These are phyloP conservation scores for Anolis carolinensis DNA, from an alignment of 2,113 vertebrate genomes.

Conservation along the genomic window DNA sequence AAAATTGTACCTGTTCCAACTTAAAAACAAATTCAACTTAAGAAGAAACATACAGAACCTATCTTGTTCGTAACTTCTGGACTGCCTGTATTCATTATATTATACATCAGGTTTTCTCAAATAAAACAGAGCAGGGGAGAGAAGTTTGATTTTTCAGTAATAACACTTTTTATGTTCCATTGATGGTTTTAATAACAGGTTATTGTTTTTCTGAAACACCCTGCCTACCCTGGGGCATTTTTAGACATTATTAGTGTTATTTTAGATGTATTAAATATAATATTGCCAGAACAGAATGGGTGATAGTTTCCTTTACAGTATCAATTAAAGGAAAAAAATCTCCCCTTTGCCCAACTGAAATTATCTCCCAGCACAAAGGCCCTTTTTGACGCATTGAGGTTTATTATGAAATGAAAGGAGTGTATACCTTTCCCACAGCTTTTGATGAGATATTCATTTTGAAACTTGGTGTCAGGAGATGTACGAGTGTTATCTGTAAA, in stretches of 20 bases:
- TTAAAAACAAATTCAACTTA: no score
- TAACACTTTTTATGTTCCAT: not conserved
- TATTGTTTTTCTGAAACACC: conserved; percentile 48
- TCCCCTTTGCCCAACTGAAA: conserved; percentile 52
- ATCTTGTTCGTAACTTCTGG: no score
- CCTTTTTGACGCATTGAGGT: conserved; percentile 54
- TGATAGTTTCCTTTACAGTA: conserved; percentile 53
- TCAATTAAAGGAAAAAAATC: conserved; percentile 63
- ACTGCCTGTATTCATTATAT: not conserved
- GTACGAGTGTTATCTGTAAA: conserved; percentile 72
- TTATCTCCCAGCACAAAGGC: conserved; percentile 59
- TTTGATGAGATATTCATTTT: conserved; percentile 69
- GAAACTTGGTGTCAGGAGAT: conserved; percentile 72
- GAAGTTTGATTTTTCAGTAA: not conserved
- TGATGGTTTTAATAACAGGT: conserved; percentile 60
- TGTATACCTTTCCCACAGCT: conserved; percentile 46
- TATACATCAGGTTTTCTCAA: conserved; percentile 36
- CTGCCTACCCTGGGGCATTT: conserved; percentile 53
- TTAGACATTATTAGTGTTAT: conserved; percentile 61
- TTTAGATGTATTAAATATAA: conserved; percentile 65
- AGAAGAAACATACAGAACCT: no score
- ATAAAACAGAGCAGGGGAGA: conserved; percentile 41
- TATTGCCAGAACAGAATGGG: conserved; percentile 60
- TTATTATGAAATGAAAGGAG: conserved; percentile 71
- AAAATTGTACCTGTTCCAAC: no score